phyloP scores from a whole-genome alignment of 2,888 invertebrate genomes.

The Neoitamus cyanurus region DNA sequence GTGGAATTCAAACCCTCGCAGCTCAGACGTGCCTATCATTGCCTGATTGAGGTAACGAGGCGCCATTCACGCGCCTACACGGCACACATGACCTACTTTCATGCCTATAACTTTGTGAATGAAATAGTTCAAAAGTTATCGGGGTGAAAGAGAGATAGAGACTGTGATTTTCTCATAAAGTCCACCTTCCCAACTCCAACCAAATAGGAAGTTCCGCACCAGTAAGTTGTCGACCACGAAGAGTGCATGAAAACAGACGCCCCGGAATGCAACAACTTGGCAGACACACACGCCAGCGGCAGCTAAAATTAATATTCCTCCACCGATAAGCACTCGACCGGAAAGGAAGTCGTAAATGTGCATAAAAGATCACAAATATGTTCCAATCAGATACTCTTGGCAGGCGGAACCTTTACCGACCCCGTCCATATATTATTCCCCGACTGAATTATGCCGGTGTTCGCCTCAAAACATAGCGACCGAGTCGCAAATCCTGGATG shows the following conservation, averaged over 20 bases:
- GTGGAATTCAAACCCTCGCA: too few species aligned
- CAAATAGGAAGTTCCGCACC: too few species aligned
- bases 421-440: background rate
- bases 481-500: conserved; percentile 15
- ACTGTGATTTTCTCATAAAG: too few species aligned
- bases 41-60: too few species aligned
- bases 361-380: background rate
- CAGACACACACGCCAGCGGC: background rate
- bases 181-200: too few species aligned
- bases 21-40: too few species aligned
- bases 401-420: background rate
- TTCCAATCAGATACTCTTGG: background rate
- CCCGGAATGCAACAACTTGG: background rate
- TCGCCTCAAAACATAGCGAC: background rate
- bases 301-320: background rate
- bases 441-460: background rate
- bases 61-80: too few species aligned
- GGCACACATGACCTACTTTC: too few species aligned
- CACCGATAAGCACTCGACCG: background rate
- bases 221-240: background rate
- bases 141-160: too few species aligned
- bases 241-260: background rate
- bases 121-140: too few species aligned
- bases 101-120: too few species aligned
- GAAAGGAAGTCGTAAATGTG: background rate